These are phyloP conservation scores for Ophioderma brevispina DNA, from an alignment of 35 echinoderm and acorn worm genomes.

Conservation along the genomic window DNA sequence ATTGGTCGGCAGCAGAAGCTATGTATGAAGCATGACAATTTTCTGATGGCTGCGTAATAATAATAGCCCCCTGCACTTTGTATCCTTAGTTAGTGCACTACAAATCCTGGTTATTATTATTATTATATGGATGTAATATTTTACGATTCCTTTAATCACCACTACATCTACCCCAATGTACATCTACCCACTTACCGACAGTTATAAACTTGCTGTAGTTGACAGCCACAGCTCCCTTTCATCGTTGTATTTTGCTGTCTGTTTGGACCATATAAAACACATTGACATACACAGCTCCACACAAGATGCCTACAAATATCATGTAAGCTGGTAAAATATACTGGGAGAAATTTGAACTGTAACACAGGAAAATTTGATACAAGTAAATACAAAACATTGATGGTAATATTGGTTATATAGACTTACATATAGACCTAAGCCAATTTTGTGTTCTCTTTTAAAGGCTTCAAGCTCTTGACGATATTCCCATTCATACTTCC, in stretches of 20 bases:
- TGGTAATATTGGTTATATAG: too few relatives aligned
- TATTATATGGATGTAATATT: background rate
- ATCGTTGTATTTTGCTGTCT: slow-evolving; percentile 45
- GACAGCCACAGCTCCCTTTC: slow-evolving; percentile 77
- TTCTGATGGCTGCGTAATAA: too few relatives aligned
- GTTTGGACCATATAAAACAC: slow-evolving; percentile 81
- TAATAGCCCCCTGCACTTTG: too few relatives aligned
- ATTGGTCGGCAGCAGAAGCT: background rate
- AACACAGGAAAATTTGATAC: background rate
- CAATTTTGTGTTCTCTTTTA: too few relatives aligned
- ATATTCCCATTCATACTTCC: too few relatives aligned
- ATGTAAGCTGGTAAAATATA: slow-evolving; percentile 72
- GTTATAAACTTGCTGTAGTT: slow-evolving; percentile 80
- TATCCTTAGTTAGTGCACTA: too few relatives aligned
- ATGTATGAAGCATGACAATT: too few relatives aligned
- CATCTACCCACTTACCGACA: slow-evolving; percentile 62
- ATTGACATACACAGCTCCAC: slow-evolving; percentile 86
- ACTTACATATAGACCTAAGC: too few relatives aligned
- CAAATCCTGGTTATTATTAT: too few relatives aligned
- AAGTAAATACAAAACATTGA: background rate
- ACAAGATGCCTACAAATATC: slow-evolving; percentile 71
- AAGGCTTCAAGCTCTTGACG: too few relatives aligned
- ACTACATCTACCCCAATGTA: background rate
- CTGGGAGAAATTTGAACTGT: slow-evolving; percentile 70
- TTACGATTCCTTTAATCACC: background rate